A percentile compares a stretch with the other conserved stretches of the same genome.
Evolutionary conservation across 2,888 invertebrate species (phyloP).

Genomic region (Megaustenia siamemsis): DNA sequence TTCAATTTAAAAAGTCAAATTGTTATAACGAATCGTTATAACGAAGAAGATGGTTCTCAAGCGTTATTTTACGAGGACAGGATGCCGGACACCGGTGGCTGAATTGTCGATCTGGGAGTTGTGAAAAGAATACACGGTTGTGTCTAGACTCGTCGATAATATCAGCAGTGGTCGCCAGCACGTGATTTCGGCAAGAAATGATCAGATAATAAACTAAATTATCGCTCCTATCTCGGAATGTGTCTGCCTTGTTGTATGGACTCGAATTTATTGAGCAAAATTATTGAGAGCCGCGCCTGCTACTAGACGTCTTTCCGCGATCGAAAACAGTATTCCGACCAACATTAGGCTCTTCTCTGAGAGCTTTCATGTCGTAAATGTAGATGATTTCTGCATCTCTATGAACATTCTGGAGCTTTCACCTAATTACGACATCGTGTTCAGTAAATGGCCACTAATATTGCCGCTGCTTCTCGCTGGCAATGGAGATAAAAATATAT

Average conservation of each 20-base stretch:
- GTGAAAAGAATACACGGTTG: background rate
- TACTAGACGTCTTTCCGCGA: background rate
- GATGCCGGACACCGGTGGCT: background rate
- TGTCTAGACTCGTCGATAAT: background rate
- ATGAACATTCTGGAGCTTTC: too few relatives aligned
- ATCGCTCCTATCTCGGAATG: background rate
- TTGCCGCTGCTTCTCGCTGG: too few relatives aligned
- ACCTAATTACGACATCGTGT: too few relatives aligned
- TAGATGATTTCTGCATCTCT: too few relatives aligned
- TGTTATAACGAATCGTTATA: too few relatives aligned
- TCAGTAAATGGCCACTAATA: too few relatives aligned
- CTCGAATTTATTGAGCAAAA: background rate
- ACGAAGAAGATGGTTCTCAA: too few relatives aligned
- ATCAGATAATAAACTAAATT: constrained; percentile 11
- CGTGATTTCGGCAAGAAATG: background rate
- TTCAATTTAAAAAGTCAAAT: too few relatives aligned
- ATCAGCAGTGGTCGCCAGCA: background rate
- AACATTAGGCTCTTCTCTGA: background rate
- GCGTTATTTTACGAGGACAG: background rate
- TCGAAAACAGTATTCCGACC: background rate
- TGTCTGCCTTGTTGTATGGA: background rate
- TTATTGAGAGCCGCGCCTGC: background rate
- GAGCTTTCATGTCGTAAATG: background rate
- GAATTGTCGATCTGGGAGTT: background rate
- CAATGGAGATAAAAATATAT: too few relatives aligned